Conservation (phyloP, 2,797 vertebrate genomes). For the Coluber constrictor region DNA sequence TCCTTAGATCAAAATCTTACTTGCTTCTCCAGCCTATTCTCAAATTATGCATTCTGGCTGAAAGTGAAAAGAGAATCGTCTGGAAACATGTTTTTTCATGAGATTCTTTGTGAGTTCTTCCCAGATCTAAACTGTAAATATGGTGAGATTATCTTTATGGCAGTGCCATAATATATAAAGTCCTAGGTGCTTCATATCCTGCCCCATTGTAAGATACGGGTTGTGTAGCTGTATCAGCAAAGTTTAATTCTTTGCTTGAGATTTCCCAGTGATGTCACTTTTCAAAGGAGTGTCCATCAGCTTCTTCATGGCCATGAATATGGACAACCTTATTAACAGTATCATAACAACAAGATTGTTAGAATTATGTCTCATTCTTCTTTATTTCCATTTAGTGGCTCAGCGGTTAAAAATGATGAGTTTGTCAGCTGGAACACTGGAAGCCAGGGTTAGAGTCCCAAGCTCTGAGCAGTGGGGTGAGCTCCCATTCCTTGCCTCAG, state of each 20-base stretch:
- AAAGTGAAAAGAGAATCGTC: conserved; percentile 21
- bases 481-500: too few species aligned
- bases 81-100: conserved; percentile 12
- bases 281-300: background rate
- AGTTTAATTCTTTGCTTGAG: background rate
- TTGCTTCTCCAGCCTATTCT: background rate
- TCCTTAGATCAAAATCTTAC: conserved; percentile 18
- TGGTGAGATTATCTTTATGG: conserved; percentile 3
- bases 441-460: background rate
- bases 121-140: conserved; percentile 22
- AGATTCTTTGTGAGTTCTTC: conserved; percentile 8
- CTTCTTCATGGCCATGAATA: background rate
- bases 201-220: background rate
- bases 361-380: background rate
- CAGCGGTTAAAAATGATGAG: background rate
- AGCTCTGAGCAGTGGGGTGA: background rate
- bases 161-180: conserved; percentile 14
- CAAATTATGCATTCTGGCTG: conserved; percentile 10
- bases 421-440: background rate
- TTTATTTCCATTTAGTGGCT: background rate
- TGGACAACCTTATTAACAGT: background rate
- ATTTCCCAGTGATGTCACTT: background rate
- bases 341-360: background rate
- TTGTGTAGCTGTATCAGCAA: background rate
- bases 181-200: background rate